These are phyloP conservation scores for Macrosteles quadrilineatus DNA, from an alignment of 1,140 invertebrate species.

Conservation along the genomic window DNA sequence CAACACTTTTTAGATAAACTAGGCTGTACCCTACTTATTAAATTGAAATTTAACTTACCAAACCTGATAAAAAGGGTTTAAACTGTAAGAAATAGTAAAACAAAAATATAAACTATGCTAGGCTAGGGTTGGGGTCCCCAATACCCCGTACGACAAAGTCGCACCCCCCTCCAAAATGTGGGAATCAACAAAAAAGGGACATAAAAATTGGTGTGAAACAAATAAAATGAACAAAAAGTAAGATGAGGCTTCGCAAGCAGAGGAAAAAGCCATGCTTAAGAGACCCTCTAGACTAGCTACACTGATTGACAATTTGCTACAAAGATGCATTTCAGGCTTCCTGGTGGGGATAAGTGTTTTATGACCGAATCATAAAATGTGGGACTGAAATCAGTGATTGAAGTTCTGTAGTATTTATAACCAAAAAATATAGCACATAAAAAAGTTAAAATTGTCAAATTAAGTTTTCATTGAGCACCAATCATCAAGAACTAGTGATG, in stretches of 20 bases:
- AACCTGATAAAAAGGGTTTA: too few relatives aligned
- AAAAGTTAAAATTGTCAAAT: too few relatives aligned
- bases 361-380: too few relatives aligned
- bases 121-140: neutral
- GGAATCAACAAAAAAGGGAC: slow-evolving; percentile 5
- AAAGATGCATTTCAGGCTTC: neutral
- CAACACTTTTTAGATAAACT: too few relatives aligned
- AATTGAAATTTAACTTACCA: too few relatives aligned
- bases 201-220: slow-evolving; percentile 25
- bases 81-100: neutral
- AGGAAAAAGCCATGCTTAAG: slow-evolving; percentile 36
- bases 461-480: too few relatives aligned
- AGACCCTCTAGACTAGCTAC: neutral
- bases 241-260: slow-evolving; percentile 32
- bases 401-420: too few relatives aligned
- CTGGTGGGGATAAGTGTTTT: too few relatives aligned
- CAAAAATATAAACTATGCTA: slow-evolving; percentile 18
- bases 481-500: too few relatives aligned
- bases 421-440: too few relatives aligned
- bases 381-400: too few relatives aligned
- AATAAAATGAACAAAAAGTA: slow-evolving; percentile 31
- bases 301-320: neutral
- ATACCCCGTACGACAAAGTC: neutral
- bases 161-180: neutral
- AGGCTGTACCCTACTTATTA: too few relatives aligned